Evolutionary conservation across 2,888 invertebrate species (phyloP).

Genomic region (Suillia variegata): DNA sequence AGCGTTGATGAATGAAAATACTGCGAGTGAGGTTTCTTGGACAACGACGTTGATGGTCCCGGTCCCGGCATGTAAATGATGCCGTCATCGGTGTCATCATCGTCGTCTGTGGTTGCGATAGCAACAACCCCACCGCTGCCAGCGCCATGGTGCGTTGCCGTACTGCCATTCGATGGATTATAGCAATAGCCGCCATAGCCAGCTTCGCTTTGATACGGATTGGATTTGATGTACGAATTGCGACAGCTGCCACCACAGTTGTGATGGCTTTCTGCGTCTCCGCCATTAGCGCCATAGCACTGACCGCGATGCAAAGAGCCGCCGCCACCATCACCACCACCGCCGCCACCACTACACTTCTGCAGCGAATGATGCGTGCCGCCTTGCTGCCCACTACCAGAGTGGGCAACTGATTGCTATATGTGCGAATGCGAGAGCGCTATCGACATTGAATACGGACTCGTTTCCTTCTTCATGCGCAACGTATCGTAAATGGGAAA

Average conservation of each 20-base stretch:
- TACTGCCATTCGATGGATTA: slow-evolving; percentile 30
- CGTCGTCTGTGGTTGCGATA: slow-evolving; percentile 27
- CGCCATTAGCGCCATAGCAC: slow-evolving; percentile 54
- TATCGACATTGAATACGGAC: slow-evolving; percentile 59
- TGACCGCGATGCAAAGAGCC: slow-evolving; percentile 42
- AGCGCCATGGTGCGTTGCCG: slow-evolving; percentile 19
- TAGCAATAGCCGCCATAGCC: slow-evolving; percentile 52
- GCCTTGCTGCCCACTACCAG: slow-evolving; percentile 50
- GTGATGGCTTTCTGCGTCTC: slow-evolving; percentile 51
- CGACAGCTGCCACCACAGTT: slow-evolving; percentile 56
- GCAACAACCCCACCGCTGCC: no score
- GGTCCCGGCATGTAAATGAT: slow-evolving; percentile 52
- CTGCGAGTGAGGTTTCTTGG: slow-evolving; percentile 35
- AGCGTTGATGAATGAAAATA: slow-evolving; percentile 41
- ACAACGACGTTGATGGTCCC: slow-evolving; percentile 22
- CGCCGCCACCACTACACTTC: slow-evolving; percentile 29
- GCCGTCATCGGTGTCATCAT: slow-evolving; percentile 54
- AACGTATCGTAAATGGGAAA: slow-evolving; percentile 83
- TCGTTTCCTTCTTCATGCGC: slow-evolving; percentile 63
- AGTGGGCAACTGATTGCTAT: slow-evolving; percentile 61
- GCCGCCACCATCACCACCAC: slow-evolving; percentile 24
- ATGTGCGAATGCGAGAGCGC: slow-evolving; percentile 61
- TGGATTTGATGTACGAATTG: slow-evolving; percentile 53
- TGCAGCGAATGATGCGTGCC: slow-evolving; percentile 45
- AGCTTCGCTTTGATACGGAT: slow-evolving; percentile 57